Evolutionary conservation across 2,113 vertebrate species (phyloP).

Genomic region (Dunckerocampus dactyliophorus): DNA sequence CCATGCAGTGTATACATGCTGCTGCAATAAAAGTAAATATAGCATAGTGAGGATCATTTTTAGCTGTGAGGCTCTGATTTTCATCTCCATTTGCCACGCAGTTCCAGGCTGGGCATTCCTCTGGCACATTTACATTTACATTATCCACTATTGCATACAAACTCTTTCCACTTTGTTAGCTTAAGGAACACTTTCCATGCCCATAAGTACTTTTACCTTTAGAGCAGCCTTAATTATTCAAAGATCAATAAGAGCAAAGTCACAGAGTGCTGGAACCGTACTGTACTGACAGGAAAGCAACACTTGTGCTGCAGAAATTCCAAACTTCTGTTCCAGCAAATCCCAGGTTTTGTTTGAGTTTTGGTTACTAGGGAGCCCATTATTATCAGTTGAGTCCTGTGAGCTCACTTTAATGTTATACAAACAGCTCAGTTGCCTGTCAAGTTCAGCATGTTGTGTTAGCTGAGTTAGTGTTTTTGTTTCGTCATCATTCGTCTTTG

Average conservation of each 20-base stretch:
- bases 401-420: background rate
- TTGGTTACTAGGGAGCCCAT: background rate
- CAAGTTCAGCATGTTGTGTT: background rate
- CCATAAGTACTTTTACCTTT: background rate
- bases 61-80: too few species aligned
- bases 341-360: background rate
- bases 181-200: too few species aligned
- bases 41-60: background rate
- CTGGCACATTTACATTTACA: background rate
- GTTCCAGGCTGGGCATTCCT: background rate
- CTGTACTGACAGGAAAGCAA: background rate
- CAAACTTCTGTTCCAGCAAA: background rate
- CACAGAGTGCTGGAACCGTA: too few species aligned
- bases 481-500: background rate
- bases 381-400: background rate
- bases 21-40: background rate
- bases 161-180: too few species aligned
- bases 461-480: background rate
- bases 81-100: background rate
- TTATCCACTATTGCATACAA: background rate
- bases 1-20: background rate
- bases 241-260: background rate
- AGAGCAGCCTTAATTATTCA: background rate
- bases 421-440: background rate
- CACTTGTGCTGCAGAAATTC: background rate